Conservation (phyloP, 2,113 vertebrate species). For the Myotis lucifugus region DNA sequence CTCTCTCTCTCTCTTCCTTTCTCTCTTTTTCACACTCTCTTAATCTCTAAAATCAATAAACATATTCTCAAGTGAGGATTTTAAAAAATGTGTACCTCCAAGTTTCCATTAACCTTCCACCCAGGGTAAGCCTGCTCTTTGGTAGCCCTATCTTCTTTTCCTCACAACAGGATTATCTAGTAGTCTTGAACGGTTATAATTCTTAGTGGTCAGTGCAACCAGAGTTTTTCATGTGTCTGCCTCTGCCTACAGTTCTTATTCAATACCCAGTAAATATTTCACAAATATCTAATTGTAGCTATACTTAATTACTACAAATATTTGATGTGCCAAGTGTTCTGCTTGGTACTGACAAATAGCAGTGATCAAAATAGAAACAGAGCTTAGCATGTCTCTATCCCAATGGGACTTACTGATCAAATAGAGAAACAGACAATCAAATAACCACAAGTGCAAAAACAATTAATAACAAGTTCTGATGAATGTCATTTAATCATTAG, state of each 20-base stretch:
- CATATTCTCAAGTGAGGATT: no score
- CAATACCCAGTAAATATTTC: neutral
- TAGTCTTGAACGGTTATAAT: neutral
- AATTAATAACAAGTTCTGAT: neutral
- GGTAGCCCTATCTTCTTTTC: neutral
- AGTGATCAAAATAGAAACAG: neutral
- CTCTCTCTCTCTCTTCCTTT: no score
- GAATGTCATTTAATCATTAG: neutral
- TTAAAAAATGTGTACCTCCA: neutral
- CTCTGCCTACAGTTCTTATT: neutral
- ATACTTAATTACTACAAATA: neutral
- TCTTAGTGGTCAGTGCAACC: neutral
- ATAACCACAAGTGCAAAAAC: neutral
- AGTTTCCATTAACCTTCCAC: neutral
- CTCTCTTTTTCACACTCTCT: no score
- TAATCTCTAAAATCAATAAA: no score
- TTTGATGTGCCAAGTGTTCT: neutral
- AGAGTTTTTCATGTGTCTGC: neutral
- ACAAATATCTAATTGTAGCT: slow-evolving; percentile 10
- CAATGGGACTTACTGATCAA: neutral
- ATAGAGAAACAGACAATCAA: neutral
- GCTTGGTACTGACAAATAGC: neutral
- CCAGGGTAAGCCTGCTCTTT: neutral
- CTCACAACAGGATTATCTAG: neutral
- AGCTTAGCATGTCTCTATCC: neutral